Evolutionary conservation across 2,888 invertebrate species (phyloP), one percentile per base, ranked within the genome.

Genomic region (Philereme transversata): DNA sequence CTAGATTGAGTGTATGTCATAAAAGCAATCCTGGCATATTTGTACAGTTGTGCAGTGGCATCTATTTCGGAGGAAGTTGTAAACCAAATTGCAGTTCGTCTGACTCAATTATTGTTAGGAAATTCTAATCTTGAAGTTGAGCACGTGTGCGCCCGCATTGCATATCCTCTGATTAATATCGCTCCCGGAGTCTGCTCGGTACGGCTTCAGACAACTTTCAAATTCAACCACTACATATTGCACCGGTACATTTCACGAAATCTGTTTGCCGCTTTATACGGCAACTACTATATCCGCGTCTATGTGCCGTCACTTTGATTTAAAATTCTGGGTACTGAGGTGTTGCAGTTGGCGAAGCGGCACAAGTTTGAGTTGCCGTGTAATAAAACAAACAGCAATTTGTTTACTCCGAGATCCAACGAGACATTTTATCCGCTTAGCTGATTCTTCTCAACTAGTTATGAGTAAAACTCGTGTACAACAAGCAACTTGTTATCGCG

Each of bases 81-180:
- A 70, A 67, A 73, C 69, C 72, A 66, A 73, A 78, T 74, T 72
- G 73, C 73, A 80, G 75, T 84, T 80, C 74, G 79, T 82, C 81
- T 73, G 81, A 86, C 83, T 87, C 84, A 82, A 86, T 88, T 86
- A 86, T 84, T 83, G 83, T 82, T 82, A 82, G 79, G 86, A 83
- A 83, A 83, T 83, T 84, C 83, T 83, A 85, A 87, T 86, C 84
- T 84, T 77, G 77, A 82, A 86, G 83, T 87, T 83, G 79, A 73
- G 74, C 76, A 73, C 80, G 81, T 84, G 81, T 83, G 78, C 74
- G 73, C 77, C 79, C 78, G 84, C 80, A 83, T 80, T 80, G 84
- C 86, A 88, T 85, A 84, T 84, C 83, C 79, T 81, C 78, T 86
- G 89, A 90, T 89, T 89, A 88, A 88, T 89, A 87, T 88, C 83